Base-by-base conservation (phyloP, 2,797 vertebrate species). In the Scolopax bukidnonensis region DNA sequence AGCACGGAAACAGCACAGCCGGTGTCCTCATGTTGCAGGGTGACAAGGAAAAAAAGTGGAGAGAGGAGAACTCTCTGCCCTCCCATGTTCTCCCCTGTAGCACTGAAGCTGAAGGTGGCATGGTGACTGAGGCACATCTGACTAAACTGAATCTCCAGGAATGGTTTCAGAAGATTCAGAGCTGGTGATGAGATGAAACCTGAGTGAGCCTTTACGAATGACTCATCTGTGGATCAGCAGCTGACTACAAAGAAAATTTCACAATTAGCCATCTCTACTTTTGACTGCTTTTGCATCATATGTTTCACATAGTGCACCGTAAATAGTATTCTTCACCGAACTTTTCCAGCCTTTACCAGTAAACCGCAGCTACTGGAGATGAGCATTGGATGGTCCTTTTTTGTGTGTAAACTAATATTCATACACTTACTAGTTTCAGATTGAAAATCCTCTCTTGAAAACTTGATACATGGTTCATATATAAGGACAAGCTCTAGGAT, bases 191-290 rank as follows among this genome's bases (percentile, higher is more conserved):
- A 92, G 70, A 81, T 89, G 84, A 94, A 96, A 87, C 74, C 27
- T 84, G 79, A 86, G 85, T 3, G 21, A 86, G 64, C 33, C 69
- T 94, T 88, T 91, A 77, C 2, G 4, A 90, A 45, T 92, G 84
- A 95, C 36, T 94, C 88, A 87, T 96, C 38, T 79, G n/a, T 77
- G 74, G 90, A 90, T 90, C 84, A 89, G 75, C 18, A 6, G 75
- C 68, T 73, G 81, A 89, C 78, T 90, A 87, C 68, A 92, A 90
- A 90, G 78, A 84, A 84, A 67, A 70, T 82, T 54, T 95, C 60
- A 30, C 51, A 64, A 45, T 70, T 84, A 59, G 17, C 36, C 0
- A 0, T 82, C 60, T 80, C 80, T 89, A 93, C 80, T 95, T 90
- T 79, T 70, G 51, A 54, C 63, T 84, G 36, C 48, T 70, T 96